Evolutionary conservation across 30 jellyfish, hydroid and myxozoan species (phyloP), one percentile per base, ranked within the genome.

Genomic region (Sanderia malayensis): DNA sequence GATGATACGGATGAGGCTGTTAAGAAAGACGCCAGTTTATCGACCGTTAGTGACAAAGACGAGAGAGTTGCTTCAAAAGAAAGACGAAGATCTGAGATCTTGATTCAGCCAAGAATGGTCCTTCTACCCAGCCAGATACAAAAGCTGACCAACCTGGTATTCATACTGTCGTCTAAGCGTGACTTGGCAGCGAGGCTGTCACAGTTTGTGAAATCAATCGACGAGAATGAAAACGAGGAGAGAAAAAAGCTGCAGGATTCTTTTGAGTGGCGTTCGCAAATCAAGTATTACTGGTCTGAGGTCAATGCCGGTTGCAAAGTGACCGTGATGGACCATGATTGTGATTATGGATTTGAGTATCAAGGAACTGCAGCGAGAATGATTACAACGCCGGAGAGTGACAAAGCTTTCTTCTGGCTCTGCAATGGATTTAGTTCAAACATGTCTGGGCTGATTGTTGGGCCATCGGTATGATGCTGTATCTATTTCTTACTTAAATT

Each of bases 321-420:
- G 18, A 1, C 75, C 15, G 69, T 65, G 66, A 65, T 78, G 89
- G 89, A 78, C 58, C 55, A 46, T 41, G 73, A 47, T 0, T 70
- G 73, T 32, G 94, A 82, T 13, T 82, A 82, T 55, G 86, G 86
- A 20, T 82, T 70, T 52, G 94, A 82, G 60, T 82, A 82, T 61
- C 86, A 71, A 47, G 94, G 94, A n/a, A 71, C 94, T 2, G 82
- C 89, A 18, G 46, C 76, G 37, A 64, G 89, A 37, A 78, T 78
- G 68, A 71, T 66, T 32, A 30, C 23, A 21, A 78, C 89, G 0
- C 89, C 82, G 21, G 89, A 78, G 32, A 20, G 82, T 0, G 89
- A 78, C 33, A 66, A 68, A 64, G 89, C 89, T 8, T n/a, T 65
- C 26, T 78, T 78, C 44, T 78, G 89, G 89, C 26, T 57, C 27